Base-by-base conservation (phyloP, 2,797 vertebrate species). In the Ptychobarbus kaznakovi region DNA sequence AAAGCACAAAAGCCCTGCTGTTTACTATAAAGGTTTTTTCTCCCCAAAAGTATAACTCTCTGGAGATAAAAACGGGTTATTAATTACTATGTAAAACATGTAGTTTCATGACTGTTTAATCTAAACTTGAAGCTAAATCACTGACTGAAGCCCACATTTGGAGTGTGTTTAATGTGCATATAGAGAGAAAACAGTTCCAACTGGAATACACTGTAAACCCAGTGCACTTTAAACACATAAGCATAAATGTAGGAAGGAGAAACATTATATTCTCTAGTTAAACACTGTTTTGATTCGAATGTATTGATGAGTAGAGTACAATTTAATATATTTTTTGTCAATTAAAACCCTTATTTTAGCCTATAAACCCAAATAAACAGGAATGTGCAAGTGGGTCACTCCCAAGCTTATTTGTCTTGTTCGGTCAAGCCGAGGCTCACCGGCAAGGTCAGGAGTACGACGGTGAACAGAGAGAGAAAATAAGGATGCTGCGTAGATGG, bases 361-460 rank as follows among this genome's bases (percentile, higher is more conserved):
- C 35, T 15, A 13, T 73, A 56, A 84, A 46, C 38, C 6, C 20
- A 46, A 70, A 69, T 80, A 63, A 65, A 63, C 20, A 73, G 11
- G 68, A 84, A 68, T 77, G 51, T 80, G 80, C 81, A 86, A 76
- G n/a, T 87, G 82, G 87, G 82, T 85, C 80, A 84, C 73, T 87
- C 40, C 79, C 69, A 44, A 66, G 35, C 65, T 82, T 90, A 82
- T 87, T 87, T 88, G 84, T 84, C 79, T 88, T 86, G 72, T 72
- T 84, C 85, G 69, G 74, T 88, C 83, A 80, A 86, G 74, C 56
- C 20, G 68, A 66, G 25, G 66, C 78, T 79, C 78, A 70, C 53
- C 12, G 74, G 56, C 89, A 90, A 90, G 89, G 87, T 90, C 86
- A 83, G 38, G 53, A 77, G 25, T 25, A 83, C 8, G 40, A 72